Evolutionary conservation across 2,797 vertebrate genomes (phyloP).

Genomic region (Craterocephalus amniculus): DNA sequence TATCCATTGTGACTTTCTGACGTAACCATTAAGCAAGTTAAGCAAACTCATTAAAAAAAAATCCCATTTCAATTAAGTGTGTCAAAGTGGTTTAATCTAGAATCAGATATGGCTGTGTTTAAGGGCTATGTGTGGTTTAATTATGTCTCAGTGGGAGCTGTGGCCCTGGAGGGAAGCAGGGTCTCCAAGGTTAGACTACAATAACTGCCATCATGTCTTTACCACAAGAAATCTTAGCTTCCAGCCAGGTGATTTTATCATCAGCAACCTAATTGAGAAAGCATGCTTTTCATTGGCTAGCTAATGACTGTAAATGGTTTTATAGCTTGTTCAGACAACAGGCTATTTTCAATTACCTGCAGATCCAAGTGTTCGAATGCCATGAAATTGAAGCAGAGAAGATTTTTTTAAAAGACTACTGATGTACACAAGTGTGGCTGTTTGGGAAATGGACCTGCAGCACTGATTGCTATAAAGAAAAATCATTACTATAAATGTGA

Average conservation of each 20-base stretch:
- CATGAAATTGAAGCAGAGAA: constrained; percentile 56
- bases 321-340: constrained; percentile 79
- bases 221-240: constrained; percentile 45
- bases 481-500: too few species aligned
- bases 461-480: too few species aligned
- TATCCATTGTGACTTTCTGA: constrained; percentile 33
- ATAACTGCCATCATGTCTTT: constrained; percentile 58
- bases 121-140: constrained; percentile 62
- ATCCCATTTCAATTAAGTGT: constrained; percentile 61
- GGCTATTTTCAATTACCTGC: constrained; percentile 77
- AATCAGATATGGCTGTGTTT: constrained; percentile 69
- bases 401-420: constrained; percentile 8
- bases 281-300: constrained; percentile 70
- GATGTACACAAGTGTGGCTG: constrained; percentile 52
- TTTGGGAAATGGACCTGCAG: constrained; percentile 51
- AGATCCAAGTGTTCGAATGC: constrained; percentile 54
- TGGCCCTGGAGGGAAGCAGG: constrained; percentile 45
- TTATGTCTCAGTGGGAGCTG: constrained; percentile 68
- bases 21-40: constrained; percentile 10
- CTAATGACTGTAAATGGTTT: constrained; percentile 77
- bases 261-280: constrained; percentile 75
- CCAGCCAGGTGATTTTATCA: constrained; percentile 78
- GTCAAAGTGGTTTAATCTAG: constrained; percentile 64
- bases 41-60: constrained; percentile 28
- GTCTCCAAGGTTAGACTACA: constrained; percentile 69